These are phyloP conservation scores for Stomorhina lunata DNA, from an alignment of 2,888 invertebrate species.

Conservation along the genomic window DNA sequence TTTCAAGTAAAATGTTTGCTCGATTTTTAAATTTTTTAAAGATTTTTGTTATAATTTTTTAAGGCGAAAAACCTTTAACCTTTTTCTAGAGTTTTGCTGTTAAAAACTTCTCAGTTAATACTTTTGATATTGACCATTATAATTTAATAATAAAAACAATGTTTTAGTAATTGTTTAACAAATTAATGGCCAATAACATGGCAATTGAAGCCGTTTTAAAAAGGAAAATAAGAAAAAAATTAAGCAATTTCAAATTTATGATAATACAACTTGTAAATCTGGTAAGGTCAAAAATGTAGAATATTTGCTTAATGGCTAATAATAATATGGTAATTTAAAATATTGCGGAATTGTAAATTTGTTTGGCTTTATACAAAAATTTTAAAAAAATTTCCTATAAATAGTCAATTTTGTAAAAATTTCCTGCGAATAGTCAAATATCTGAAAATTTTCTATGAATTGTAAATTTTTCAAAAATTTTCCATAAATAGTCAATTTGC, in stretches of 20 bases:
- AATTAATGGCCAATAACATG: constrained; percentile 39
- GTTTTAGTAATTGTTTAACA: constrained; percentile 56
- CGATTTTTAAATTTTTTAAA: constrained; percentile 25
- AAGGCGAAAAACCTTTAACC: constrained; percentile 58
- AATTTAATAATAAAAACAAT: constrained; percentile 52
- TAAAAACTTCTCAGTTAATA: constrained; percentile 50
- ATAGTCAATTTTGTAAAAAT: too few relatives aligned
- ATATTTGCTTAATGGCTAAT: neutral
- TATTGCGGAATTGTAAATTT: too few relatives aligned
- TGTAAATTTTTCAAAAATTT: too few relatives aligned
- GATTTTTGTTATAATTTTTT: constrained; percentile 11
- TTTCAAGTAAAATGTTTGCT: neutral
- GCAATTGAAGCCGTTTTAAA: neutral
- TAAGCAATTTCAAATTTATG: neutral
- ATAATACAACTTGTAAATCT: constrained; percentile 8
- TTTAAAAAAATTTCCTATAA: too few relatives aligned
- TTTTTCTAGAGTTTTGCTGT: constrained; percentile 49
- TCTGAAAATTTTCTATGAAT: too few relatives aligned
- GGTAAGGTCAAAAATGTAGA: constrained; percentile 9
- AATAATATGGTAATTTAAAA: neutral
- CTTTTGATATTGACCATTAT: constrained; percentile 65
- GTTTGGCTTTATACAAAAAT: too few relatives aligned
- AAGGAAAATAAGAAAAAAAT: neutral
- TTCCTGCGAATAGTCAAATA: too few relatives aligned
- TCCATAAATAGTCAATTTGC: too few relatives aligned